Base-by-base conservation (phyloP, 2,797 vertebrate species). In the Trachurus trachurus region DNA sequence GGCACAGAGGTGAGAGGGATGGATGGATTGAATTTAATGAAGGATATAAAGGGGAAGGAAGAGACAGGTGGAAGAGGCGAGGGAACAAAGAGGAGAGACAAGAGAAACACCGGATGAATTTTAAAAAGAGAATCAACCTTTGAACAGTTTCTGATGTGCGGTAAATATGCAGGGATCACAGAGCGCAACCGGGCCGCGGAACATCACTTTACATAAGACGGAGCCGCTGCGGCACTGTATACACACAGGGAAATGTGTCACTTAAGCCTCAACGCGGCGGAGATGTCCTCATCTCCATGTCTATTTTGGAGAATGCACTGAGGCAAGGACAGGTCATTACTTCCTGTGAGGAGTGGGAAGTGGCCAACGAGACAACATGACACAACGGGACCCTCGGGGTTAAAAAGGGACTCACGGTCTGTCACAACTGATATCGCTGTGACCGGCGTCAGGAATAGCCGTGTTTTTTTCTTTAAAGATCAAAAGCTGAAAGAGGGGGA, bases 261-360 rank as follows among this genome's bases (percentile, higher is more conserved):
- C 64, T 70, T 49, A 71, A 66, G 62, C 50, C 15, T 66, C 62
- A 17, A 52, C 42, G 71, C 6, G 3, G 22, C 53, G 29, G 66
- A 71, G 72, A 68, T n/a, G 74, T 83, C 63, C 78, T 79, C 61
- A 50, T 87, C 69, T 90, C 52, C 69, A 29, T 82, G 78, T 66
- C 79, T 84, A 85, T 80, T 87, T 88, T 83, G 22, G 75, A 90
- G 71, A 81, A 81, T 10, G 65, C 65, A 62, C 79, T 37, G 70
- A 80, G 83, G 83, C 82, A 85, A 80, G 86, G 85, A 77, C 84
- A 76, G 89, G 83, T 88, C 83, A 67, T 71, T 75, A 67, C 76
- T 77, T 84, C 81, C 87, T 86, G 29, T 83, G 61, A 88, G 87
- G 81, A 75, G 74, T 44, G 40, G 76, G 74, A 81, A 71, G 74